Base-by-base conservation (phyloP, 37 sponge, comb jelly and placozoan species). In the Aphrocallistes beatrix region DNA sequence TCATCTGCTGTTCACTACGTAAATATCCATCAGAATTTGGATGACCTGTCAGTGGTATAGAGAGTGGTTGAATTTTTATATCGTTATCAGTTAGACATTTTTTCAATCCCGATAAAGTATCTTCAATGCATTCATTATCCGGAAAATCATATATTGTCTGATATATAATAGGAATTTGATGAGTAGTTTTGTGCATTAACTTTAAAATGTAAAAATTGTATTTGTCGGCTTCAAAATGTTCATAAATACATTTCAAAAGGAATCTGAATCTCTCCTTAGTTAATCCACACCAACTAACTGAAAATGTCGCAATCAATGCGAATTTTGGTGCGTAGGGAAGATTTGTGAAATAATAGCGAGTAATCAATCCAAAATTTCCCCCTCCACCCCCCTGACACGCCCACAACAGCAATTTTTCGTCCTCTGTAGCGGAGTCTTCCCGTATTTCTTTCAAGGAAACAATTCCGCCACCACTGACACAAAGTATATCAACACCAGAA, bases 341-440 rank as follows among this genome's bases (percentile, higher is more conserved):
- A 13, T 60, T 60, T 30, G 10, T 1, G 75, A 60, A 60, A 60
- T 60, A 60, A 28, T 60, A 60, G n/a, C 75, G 3, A 19, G 75
- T 60, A 6, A 60, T 60, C 10, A 60, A 25, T 28, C 75, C 75
- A 30, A 60, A 60, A 30, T 60, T 60, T 19, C 75, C 75, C 8
- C 75, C 75, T 32, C 75, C 75, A 25, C 75, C 75, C 21, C 75
- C 75, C n/a, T 60, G 10, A 60, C 75, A 60, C 34, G 75, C 75
- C 75, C 75, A 60, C 21, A 60, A 60, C 75, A 60, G 34, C 3
- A 25, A 19, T 28, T 60, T 19, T 19, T 60, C 75, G n/a, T 30
- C 21, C 3, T 13, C n/a, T 3, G 6, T 28, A 25, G 75, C 34
- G 6, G 75, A 60, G 21, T 60, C 75, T 25, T 19, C 8, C 21